These are phyloP conservation scores for Antechinus flavipes DNA, from an alignment of 2,113 vertebrate genomes.

Conservation along the genomic window DNA sequence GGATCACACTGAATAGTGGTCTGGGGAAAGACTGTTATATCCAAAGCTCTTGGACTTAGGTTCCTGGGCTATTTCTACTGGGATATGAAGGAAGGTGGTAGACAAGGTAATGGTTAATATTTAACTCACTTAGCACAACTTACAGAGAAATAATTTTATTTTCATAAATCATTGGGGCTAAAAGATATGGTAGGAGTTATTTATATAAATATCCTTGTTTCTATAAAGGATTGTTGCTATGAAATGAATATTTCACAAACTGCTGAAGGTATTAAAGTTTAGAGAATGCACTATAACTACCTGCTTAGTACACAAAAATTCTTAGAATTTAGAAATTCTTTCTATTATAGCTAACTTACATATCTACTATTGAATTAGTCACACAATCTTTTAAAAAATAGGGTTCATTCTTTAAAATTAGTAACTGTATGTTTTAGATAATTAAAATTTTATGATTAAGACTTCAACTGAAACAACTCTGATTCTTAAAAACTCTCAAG, in stretches of 20 bases:
- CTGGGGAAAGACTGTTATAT: background rate
- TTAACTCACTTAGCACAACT: too few relatives aligned
- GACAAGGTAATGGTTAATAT: too few relatives aligned
- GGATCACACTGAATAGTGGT: background rate
- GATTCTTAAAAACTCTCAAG: conserved; percentile 64
- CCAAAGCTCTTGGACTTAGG: background rate
- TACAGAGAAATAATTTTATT: background rate
- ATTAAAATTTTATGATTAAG: conserved; percentile 26
- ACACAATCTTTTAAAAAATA: conserved; percentile 9
- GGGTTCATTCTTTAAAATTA: conserved; percentile 11
- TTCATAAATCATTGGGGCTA: background rate
- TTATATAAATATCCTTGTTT: background rate
- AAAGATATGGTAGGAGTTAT: background rate
- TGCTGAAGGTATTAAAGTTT: background rate
- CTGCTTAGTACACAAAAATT: background rate
- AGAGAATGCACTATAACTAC: background rate
- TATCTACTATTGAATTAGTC: background rate
- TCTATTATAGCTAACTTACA: conserved; percentile 11
- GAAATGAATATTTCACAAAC: background rate
- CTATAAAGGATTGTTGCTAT: background rate
- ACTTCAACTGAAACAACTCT: conserved; percentile 30
- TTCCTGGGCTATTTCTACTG: background rate
- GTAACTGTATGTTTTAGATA: background rate
- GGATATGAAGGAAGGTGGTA: background rate
- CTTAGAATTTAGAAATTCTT: background rate